Percentiles rank a stretch among this genome's conserved stretches.
phyloP scores from a whole-genome alignment of 23 tunicate species.

The Trididemnum nubilum region DNA sequence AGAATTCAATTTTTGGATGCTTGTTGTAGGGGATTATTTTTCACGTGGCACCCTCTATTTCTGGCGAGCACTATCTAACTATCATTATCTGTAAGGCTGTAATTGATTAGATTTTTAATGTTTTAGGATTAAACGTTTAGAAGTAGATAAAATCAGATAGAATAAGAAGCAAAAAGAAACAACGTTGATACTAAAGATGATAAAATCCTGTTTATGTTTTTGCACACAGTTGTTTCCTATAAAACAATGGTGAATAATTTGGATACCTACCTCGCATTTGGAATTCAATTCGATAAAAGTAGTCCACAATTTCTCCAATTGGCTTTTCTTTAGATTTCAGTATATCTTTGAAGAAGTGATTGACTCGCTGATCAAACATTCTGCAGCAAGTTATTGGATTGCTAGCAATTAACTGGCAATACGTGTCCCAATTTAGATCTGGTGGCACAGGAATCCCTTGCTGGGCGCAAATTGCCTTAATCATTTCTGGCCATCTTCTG shows the following conservation, averaged over 20 bases:
- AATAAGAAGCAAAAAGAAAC: too few species aligned
- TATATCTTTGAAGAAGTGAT: slow-evolving; percentile 12
- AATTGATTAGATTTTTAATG: too few species aligned
- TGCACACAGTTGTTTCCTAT: neutral
- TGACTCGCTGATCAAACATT: slow-evolving; percentile 37
- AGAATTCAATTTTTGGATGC: too few species aligned
- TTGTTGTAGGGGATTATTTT: too few species aligned
- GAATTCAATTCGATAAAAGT: slow-evolving; percentile 31
- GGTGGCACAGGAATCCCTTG: neutral
- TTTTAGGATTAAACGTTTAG: too few species aligned
- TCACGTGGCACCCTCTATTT: too few species aligned
- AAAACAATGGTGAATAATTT: neutral
- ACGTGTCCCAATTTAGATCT: neutral
- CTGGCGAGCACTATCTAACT: too few species aligned
- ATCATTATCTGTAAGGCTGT: too few species aligned
- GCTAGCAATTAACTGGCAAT: slow-evolving; percentile 21
- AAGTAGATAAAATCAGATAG: too few species aligned
- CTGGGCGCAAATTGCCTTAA: slow-evolving; percentile 5
- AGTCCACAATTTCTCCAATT: slow-evolving; percentile 38
- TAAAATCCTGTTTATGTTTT: too few species aligned
- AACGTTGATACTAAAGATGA: too few species aligned
- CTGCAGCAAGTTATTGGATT: slow-evolving; percentile 18
- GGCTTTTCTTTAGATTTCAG: neutral
- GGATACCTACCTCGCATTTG: slow-evolving; percentile 27
- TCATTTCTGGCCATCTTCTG: slow-evolving; percentile 32